Percentiles rank a stretch among this genome's conserved stretches.
These are phyloP conservation scores for Hyppa rectilinea DNA, from an alignment of 2,888 invertebrate genomes.

Conservation along the genomic window DNA sequence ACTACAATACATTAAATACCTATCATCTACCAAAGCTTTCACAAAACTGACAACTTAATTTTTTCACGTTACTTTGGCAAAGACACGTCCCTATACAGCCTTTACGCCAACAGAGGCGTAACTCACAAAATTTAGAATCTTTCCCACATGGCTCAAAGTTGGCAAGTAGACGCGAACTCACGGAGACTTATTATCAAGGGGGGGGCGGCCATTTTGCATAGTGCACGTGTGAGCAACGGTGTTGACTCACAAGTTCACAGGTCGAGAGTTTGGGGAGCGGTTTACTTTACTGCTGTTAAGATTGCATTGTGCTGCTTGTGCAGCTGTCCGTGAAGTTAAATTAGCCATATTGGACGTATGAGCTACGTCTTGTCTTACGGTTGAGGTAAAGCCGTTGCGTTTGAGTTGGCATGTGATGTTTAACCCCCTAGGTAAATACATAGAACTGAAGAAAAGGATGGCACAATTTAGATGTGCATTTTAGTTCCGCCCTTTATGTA, in stretches of 20 bases:
- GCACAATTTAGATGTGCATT: neutral
- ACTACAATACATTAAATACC: slow-evolving; percentile 20
- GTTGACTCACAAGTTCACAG: slow-evolving; percentile 53
- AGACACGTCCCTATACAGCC: slow-evolving; percentile 44
- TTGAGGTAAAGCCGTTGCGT: neutral
- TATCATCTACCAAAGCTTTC: slow-evolving; percentile 18
- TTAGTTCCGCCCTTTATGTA: neutral
- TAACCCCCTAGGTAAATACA: neutral
- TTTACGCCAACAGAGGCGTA: slow-evolving; percentile 36
- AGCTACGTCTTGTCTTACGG: neutral
- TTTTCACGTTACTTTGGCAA: slow-evolving; percentile 28
- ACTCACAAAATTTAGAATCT: slow-evolving; percentile 56
- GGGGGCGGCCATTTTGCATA: slow-evolving; percentile 62
- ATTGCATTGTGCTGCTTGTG: slow-evolving; percentile 44
- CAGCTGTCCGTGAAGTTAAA: slow-evolving; percentile 43
- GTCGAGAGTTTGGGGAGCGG: slow-evolving; percentile 40
- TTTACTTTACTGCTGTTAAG: slow-evolving; percentile 56
- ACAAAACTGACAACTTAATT: slow-evolving; percentile 33
- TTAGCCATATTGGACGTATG: slow-evolving; percentile 26
- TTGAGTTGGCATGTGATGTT: neutral
- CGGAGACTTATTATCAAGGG: slow-evolving; percentile 53
- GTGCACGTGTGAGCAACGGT: slow-evolving; percentile 45
- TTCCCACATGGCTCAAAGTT: slow-evolving; percentile 52
- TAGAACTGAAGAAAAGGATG: neutral
- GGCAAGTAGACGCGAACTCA: slow-evolving; percentile 53